phyloP scores from a whole-genome alignment of 1,140 invertebrate species.

The Drosophila navojoa region DNA sequence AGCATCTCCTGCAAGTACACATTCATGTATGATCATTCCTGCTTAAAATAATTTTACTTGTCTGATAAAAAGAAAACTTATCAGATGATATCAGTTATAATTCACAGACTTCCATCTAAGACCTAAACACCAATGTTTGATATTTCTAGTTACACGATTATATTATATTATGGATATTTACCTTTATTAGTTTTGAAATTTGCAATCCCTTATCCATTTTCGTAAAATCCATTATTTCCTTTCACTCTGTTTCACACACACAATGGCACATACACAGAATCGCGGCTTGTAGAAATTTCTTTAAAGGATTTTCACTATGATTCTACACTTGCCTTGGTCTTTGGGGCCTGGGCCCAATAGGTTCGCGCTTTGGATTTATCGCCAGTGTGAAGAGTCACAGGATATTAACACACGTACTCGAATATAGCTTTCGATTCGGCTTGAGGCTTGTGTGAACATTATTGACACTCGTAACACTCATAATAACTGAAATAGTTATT shows the following conservation, averaged over 20 bases:
- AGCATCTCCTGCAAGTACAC: too few relatives aligned
- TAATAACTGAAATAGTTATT: conserved; percentile 15
- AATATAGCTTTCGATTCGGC: neutral
- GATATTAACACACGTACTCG: neutral
- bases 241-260: conserved; percentile 52
- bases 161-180: conserved; percentile 49
- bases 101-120: too few relatives aligned
- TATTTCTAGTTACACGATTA: neutral
- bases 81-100: too few relatives aligned
- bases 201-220: conserved; percentile 60
- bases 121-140: too few relatives aligned
- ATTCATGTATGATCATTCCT: too few relatives aligned
- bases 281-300: conserved; percentile 10
- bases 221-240: conserved; percentile 65
- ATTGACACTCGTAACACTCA: conserved; percentile 43
- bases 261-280: conserved; percentile 16
- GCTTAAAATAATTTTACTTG: too few relatives aligned
- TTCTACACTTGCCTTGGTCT: conserved; percentile 7
- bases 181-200: conserved; percentile 64
- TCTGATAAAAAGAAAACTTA: too few relatives aligned
- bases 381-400: conserved; percentile 6
- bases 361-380: conserved; percentile 9
- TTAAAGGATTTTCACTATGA: conserved; percentile 40
- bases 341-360: conserved; percentile 19
- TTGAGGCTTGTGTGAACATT: conserved; percentile 9